Base-by-base conservation (phyloP, 1,140 invertebrate genomes). In the Bombus pascuorum region DNA sequence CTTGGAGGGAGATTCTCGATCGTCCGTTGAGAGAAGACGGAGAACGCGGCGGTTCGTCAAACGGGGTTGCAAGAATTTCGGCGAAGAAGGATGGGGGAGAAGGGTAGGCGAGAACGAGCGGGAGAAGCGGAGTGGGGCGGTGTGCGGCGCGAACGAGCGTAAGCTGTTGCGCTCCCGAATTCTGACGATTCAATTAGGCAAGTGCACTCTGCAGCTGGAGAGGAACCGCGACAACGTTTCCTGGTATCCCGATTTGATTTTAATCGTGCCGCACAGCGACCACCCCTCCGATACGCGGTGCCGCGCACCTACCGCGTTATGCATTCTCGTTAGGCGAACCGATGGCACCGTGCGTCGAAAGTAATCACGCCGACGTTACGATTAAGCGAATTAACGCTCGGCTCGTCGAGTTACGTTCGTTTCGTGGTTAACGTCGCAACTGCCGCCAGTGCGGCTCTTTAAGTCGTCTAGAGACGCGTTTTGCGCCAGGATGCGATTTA, bases 171-270 rank as follows among this genome's bases (percentile, higher is more conserved):
- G 57, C 47, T 71, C 18, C 32, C 53, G 37, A 80, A 85, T 80
- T 80, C 66, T 85, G 83, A 85, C 39, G 53, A 80, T 80, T 85
- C 83, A 85, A 85, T 85, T 85, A 80, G 66, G 18, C 77, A 68
- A n/a, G 15, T 37, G 28, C 15, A 44, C 70, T 25, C 53, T 22
- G 3, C 34, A 25, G 10, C 79, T 32, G 5, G 28, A 62, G 22
- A 12, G 47, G 34, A 53, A 39, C 34, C 81, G 53, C 44, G 62
- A n/a, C 28, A 9, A 39, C 65, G 28, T 83, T 83, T 83, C 74
- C 74, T 44, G 82, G 44, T 70, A 42, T 70, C 34, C 37, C 72
- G 62, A 77, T 70, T 83, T 32, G 39, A 77, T 83, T 70, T 80
- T 80, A 85, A 85, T 80, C 77, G 83, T 47, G 32, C 10, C 42